Evolutionary conservation across 2,113 vertebrate species (phyloP).

Genomic region (Galeopterus variegatus): DNA sequence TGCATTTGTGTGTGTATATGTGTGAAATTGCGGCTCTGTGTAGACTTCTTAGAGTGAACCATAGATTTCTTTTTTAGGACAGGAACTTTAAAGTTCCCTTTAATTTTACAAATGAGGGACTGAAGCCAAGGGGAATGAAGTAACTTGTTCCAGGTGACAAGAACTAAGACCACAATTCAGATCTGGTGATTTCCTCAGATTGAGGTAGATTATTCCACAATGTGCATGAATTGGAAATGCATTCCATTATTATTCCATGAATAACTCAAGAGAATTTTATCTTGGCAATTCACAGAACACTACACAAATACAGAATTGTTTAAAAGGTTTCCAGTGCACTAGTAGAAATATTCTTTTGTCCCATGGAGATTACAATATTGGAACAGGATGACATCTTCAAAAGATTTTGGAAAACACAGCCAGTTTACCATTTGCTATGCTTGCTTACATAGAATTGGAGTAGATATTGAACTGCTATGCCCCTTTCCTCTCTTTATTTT

Average conservation of each 20-base stretch:
- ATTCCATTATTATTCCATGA: neutral
- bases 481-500: neutral
- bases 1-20: neutral
- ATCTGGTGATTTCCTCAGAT: slow-evolving; percentile 12
- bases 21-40: neutral
- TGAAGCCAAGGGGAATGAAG: neutral
- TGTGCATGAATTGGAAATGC: neutral
- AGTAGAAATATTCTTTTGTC: neutral
- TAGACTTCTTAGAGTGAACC: slow-evolving; percentile 3
- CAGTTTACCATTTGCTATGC: neutral
- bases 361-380: neutral
- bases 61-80: neutral
- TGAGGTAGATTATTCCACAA: neutral
- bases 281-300: neutral
- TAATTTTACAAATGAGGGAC: slow-evolving; percentile 24
- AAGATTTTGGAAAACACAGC: neutral
- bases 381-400: neutral
- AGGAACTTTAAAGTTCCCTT: neutral
- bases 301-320: neutral
- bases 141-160: neutral
- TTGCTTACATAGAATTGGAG: neutral
- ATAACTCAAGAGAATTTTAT: neutral
- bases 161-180: neutral
- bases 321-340: neutral
- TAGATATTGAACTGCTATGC: neutral